Evolutionary conservation across 2,888 invertebrate genomes (phyloP).

Genomic region (Andricus curvator): DNA sequence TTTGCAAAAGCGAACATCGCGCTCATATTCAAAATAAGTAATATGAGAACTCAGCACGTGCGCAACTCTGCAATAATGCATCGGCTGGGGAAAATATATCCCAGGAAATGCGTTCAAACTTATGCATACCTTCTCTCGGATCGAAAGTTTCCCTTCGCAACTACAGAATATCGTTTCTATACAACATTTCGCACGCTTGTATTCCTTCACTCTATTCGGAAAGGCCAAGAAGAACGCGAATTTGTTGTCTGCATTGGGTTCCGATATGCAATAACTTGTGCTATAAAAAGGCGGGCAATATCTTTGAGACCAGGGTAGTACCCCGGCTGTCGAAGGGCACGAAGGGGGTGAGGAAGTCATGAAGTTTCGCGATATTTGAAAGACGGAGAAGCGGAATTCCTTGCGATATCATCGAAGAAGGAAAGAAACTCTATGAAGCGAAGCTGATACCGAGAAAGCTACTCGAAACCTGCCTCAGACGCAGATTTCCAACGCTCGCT

Average conservation of each 20-base stretch:
- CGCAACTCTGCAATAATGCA: conserved; percentile 35
- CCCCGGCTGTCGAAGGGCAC: conserved; percentile 35
- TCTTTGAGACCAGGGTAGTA: conserved; percentile 58
- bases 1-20: conserved; percentile 1
- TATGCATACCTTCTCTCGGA: conserved; percentile 22
- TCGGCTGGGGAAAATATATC: conserved; percentile 26
- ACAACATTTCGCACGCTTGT: conserved; percentile 14
- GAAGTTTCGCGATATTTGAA: conserved; percentile 69
- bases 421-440: conserved; percentile 44
- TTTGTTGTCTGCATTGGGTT: conserved; percentile 66
- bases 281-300: conserved; percentile 72
- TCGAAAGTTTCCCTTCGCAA: conserved; percentile 3
- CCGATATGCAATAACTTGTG: conserved; percentile 69
- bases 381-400: conserved; percentile 49
- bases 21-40: conserved; percentile 38
- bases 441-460: conserved; percentile 43
- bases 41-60: conserved; percentile 35
- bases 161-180: conserved; percentile 36
- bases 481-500: conserved; percentile 24
- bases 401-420: conserved; percentile 21
- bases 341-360: conserved; percentile 49
- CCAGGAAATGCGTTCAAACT: conserved; percentile 21
- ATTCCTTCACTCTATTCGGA: conserved; percentile 38
- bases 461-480: conserved; percentile 39
- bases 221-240: conserved; percentile 58